These are phyloP conservation scores for Anser cygnoides DNA, from an alignment of 2,113 vertebrate genomes.

Conservation along the genomic window DNA sequence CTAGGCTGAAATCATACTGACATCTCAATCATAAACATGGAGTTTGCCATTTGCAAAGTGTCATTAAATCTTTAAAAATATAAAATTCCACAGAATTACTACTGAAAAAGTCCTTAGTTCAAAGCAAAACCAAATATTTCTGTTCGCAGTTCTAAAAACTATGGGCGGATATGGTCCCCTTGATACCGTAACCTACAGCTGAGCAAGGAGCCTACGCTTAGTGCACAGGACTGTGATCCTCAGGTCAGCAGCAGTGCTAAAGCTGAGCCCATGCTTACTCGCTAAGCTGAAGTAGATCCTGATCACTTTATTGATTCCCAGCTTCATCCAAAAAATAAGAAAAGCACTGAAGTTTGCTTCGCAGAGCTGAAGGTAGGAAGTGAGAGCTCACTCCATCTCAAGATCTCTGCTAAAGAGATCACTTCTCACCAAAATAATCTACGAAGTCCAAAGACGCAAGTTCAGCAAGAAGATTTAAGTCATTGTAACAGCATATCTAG, in stretches of 20 bases:
- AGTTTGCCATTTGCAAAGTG: neutral
- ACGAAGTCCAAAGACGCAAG: neutral
- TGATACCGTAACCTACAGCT: neutral
- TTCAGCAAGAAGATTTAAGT: neutral
- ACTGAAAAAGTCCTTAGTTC: neutral
- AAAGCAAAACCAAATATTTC: neutral
- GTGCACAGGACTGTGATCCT: neutral
- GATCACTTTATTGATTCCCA: neutral
- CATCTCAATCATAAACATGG: neutral
- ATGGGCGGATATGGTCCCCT: neutral
- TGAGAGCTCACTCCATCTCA: neutral
- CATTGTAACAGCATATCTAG: neutral
- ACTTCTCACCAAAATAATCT: neutral
- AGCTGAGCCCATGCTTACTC: neutral
- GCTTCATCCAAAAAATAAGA: neutral
- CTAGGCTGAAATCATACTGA: neutral
- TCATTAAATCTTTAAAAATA: neutral
- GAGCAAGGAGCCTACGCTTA: neutral
- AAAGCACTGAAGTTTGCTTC: neutral
- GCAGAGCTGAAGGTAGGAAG: neutral
- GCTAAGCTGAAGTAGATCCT: neutral
- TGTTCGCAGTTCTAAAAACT: neutral
- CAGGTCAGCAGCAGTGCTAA: neutral
- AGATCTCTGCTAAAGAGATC: neutral
- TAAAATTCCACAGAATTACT: neutral